Percentiles rank a stretch among this genome's conserved stretches.
These are phyloP conservation scores for Vidua macroura DNA, from an alignment of 2,113 vertebrate species.

Conservation along the genomic window DNA sequence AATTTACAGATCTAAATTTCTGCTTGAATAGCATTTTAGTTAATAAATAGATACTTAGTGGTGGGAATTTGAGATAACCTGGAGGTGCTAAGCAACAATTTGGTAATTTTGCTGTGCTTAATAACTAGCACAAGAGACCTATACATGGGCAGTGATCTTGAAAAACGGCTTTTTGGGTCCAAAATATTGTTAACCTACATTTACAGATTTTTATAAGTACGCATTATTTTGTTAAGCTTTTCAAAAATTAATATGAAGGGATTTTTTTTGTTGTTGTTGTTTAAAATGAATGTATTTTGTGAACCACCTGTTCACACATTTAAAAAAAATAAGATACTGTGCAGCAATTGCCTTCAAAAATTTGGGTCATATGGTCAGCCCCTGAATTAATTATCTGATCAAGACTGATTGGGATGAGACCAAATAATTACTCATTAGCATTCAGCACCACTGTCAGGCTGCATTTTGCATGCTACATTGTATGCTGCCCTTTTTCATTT, in stretches of 20 bases:
- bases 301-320: slow-evolving; percentile 49
- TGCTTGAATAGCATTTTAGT: background rate
- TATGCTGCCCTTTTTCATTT: slow-evolving; percentile 50
- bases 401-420: slow-evolving; percentile 58
- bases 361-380: slow-evolving; percentile 14
- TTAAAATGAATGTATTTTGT: slow-evolving; percentile 28
- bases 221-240: slow-evolving; percentile 17
- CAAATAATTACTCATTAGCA: slow-evolving; percentile 17
- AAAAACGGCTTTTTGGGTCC: background rate
- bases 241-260: slow-evolving; percentile 2
- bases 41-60: background rate
- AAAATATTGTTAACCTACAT: slow-evolving; percentile 15
- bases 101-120: background rate
- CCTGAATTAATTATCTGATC: slow-evolving; percentile 44
- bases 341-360: slow-evolving; percentile 11
- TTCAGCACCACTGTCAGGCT: background rate
- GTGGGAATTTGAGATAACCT: background rate
- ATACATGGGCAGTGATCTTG: background rate
- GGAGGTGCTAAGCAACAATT: background rate
- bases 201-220: slow-evolving; percentile 13
- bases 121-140: background rate
- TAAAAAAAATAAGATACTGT: slow-evolving; percentile 1
- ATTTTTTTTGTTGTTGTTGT: background rate
- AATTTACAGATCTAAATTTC: background rate
- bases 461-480: slow-evolving; percentile 17